A percentile compares a stretch with the other conserved stretches of the same genome.
Conservation (phyloP, 2,113 vertebrate genomes). For the Rhinolophus ferrumequinum region DNA sequence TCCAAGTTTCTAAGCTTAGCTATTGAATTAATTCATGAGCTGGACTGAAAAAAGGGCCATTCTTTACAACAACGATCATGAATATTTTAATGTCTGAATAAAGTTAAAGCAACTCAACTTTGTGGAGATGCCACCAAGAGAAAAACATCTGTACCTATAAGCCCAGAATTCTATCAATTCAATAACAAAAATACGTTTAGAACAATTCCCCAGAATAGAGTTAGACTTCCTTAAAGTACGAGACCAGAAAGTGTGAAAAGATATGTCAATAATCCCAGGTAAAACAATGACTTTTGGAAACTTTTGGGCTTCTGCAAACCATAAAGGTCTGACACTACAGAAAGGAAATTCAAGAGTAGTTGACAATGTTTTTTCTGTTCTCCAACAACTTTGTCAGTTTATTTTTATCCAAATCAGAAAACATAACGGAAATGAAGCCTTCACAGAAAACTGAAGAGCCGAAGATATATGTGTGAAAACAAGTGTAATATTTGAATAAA, state of each 20-base stretch:
- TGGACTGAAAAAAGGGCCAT: constrained; percentile 69
- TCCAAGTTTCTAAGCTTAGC: constrained; percentile 61
- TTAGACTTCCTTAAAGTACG: background rate
- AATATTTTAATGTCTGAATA: constrained; percentile 79
- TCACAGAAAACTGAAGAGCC: background rate
- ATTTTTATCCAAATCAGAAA: constrained; percentile 45
- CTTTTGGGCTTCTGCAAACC: background rate
- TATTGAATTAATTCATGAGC: constrained; percentile 80
- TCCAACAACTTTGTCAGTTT: background rate
- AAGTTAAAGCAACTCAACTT: constrained; percentile 68
- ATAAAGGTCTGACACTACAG: background rate
- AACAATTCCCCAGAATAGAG: background rate
- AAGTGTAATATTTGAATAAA: background rate
- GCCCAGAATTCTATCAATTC: background rate
- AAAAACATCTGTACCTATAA: background rate
- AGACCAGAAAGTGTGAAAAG: background rate
- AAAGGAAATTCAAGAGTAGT: background rate
- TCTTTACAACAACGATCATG: constrained; percentile 68
- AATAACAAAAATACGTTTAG: background rate
- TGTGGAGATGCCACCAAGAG: background rate
- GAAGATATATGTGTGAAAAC: background rate
- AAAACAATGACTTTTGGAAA: background rate
- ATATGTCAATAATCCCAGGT: background rate
- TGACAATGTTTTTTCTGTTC: constrained; percentile 23
- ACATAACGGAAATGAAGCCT: background rate